Conservation (phyloP, 2,888 invertebrate genomes). For the Plebejus anna region DNA sequence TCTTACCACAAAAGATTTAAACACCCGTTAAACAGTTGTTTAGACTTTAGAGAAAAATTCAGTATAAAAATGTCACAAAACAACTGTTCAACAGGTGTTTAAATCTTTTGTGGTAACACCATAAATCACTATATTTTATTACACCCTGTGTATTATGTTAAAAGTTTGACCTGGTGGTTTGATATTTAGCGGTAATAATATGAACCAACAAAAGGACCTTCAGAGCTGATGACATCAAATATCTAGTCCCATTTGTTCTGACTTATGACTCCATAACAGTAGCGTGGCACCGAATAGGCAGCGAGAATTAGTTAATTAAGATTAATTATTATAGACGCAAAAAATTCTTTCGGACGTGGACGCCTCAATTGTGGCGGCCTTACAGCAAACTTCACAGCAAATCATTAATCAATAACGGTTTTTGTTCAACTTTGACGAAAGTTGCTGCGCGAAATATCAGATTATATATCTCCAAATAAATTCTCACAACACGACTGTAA, state of each 20-base stretch:
- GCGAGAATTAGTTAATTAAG: slow-evolving; percentile 11
- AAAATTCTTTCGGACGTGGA: slow-evolving; percentile 23
- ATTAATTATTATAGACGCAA: slow-evolving; percentile 33
- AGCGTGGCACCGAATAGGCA: background rate
- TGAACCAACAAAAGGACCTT: background rate
- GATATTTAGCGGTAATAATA: background rate
- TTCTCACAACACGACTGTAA: background rate
- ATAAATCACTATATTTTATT: too few species aligned
- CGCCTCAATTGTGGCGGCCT: slow-evolving; percentile 23
- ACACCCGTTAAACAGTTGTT: too few species aligned
- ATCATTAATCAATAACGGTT: slow-evolving; percentile 18
- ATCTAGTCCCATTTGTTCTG: background rate
- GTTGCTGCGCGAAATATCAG: background rate
- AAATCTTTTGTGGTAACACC: too few species aligned
- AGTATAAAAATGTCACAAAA: too few species aligned
- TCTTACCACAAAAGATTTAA: too few species aligned
- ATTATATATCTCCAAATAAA: background rate
- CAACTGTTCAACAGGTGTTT: too few species aligned
- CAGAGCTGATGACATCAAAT: background rate
- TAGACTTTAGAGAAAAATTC: too few species aligned
- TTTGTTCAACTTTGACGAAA: slow-evolving; percentile 10
- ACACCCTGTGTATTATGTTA: too few species aligned
- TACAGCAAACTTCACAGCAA: background rate
- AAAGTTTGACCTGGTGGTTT: too few species aligned
- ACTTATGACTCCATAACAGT: background rate